phyloP scores from a whole-genome alignment of 92 coral and sea anemone species.

The Porites cylindrica region DNA sequence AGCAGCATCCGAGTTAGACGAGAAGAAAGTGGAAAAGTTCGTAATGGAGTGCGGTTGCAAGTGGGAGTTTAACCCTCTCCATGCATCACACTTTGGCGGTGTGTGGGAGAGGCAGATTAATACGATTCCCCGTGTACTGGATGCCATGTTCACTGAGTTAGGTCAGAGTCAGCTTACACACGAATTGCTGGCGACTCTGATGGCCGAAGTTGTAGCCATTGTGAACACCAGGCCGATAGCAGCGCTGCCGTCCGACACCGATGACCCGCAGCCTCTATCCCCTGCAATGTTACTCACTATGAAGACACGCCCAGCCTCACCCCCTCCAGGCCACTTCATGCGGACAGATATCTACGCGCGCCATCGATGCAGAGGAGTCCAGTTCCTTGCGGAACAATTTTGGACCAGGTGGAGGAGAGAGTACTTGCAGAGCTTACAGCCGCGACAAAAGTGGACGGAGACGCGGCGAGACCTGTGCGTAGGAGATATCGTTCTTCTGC shows the following conservation, averaged over 20 bases:
- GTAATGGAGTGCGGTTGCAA: slow-evolving; percentile 52
- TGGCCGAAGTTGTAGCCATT: slow-evolving; percentile 50
- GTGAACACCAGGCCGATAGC: slow-evolving; percentile 55
- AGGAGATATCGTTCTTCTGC: slow-evolving; percentile 34
- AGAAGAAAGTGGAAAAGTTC: slow-evolving; percentile 25
- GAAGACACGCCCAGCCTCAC: slow-evolving; percentile 37
- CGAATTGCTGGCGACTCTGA: slow-evolving; percentile 36
- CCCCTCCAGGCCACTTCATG: slow-evolving; percentile 42
- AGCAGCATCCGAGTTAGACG: slow-evolving; percentile 43
- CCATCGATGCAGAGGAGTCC: slow-evolving; percentile 40
- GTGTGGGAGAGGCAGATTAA: slow-evolving; percentile 68
- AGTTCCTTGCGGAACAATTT: slow-evolving; percentile 34
- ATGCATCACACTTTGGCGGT: slow-evolving; percentile 71
- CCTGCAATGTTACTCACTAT: slow-evolving; percentile 50
- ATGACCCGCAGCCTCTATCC: slow-evolving; percentile 54
- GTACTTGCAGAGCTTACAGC: slow-evolving; percentile 40
- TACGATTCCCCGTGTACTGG: slow-evolving; percentile 47
- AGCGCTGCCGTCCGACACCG: slow-evolving; percentile 35
- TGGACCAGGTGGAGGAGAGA: slow-evolving; percentile 42
- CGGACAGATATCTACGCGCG: slow-evolving; percentile 35
- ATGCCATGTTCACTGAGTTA: slow-evolving; percentile 41
- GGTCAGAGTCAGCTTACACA: slow-evolving; percentile 42
- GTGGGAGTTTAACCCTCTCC: slow-evolving; percentile 69
- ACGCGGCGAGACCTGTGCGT: slow-evolving; percentile 24
- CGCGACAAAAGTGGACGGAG: slow-evolving; percentile 39